Evolutionary conservation across 2,113 vertebrate species (phyloP), one percentile per base, ranked within the genome.

Genomic region (Emydura subglobosa): DNA sequence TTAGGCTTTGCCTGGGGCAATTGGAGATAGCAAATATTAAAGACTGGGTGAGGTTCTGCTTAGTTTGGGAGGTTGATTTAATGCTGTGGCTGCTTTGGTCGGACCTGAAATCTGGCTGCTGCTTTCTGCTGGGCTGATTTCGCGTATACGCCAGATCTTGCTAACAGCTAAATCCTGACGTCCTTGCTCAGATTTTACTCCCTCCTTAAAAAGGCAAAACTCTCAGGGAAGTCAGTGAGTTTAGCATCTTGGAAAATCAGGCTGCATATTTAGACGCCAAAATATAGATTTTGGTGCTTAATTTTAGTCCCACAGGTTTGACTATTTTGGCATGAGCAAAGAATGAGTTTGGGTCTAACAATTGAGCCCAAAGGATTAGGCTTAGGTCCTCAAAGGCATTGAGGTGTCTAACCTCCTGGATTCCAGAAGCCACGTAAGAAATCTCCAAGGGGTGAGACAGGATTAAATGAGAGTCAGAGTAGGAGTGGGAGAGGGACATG

Each of bases 1-100:
- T 95, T 97, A 85, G 89, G 54, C 84, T 97, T 92, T 93, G 86
- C 92, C 91, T 91, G 90, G 47, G 85, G 96, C 92, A 65, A 94
- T 96, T 81, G 89, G 88, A 94, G 93, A 34, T 87, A 82, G 65
- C 95, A 65, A 5, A 72, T 39, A 54, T 54, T 34, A 79, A 53
- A 82, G 87, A 72, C 8, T 3, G 39, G 59, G n/a, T 8, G 53
- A 74, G 27, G 82, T 96, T 89, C 47, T 89, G 9, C 82, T 85
- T 72, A n/a, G 86, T 95, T 85, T 61, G 31, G 68, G 82, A 93
- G 44, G 51, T 50, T 84, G 72, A 87, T 91, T 89, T 95, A 84
- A 78, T n/a, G 61, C 55, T 42, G 55, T 22, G 76, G 24, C 49
- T 44, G 49, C 68, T 34, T 91, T 59, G 12, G 53, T 80, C 96